phyloP scores from a whole-genome alignment of 2,797 vertebrate genomes.

The Aplochiton taeniatus region DNA sequence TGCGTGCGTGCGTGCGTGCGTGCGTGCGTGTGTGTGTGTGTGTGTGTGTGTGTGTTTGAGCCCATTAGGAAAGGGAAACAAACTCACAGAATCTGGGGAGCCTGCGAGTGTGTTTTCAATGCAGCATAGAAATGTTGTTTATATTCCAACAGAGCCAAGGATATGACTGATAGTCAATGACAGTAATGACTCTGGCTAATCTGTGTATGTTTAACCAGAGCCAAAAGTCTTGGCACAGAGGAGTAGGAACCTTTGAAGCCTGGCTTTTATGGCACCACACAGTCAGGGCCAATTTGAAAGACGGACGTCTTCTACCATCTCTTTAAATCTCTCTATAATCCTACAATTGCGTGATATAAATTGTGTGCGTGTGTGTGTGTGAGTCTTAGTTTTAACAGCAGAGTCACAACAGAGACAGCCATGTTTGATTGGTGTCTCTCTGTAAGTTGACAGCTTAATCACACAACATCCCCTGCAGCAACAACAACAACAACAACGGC shows the following conservation, averaged over 20 bases:
- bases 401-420: no score
- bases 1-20: no score
- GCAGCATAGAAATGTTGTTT: conserved; percentile 52
- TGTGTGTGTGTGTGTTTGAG: conserved; percentile 7
- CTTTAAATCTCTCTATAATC: conserved; percentile 1
- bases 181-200: conserved; percentile 56
- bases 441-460: no score
- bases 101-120: conserved; percentile 48
- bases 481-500: no score
- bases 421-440: no score
- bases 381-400: background rate
- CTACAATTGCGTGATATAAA: conserved; percentile 11
- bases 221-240: conserved; percentile 49
- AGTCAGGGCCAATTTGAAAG: conserved; percentile 39
- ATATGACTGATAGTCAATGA: conserved; percentile 56
- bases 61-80: conserved; percentile 59
- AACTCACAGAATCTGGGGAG: conserved; percentile 56
- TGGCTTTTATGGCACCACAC: conserved; percentile 27
- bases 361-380: background rate
- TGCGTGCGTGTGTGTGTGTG: no score
- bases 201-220: conserved; percentile 37
- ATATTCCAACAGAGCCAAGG: conserved; percentile 35
- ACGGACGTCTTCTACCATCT: conserved; percentile 9
- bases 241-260: conserved; percentile 30
- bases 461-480: no score